Base-by-base conservation (phyloP, 2,113 vertebrate genomes). In the Upupa epops region DNA sequence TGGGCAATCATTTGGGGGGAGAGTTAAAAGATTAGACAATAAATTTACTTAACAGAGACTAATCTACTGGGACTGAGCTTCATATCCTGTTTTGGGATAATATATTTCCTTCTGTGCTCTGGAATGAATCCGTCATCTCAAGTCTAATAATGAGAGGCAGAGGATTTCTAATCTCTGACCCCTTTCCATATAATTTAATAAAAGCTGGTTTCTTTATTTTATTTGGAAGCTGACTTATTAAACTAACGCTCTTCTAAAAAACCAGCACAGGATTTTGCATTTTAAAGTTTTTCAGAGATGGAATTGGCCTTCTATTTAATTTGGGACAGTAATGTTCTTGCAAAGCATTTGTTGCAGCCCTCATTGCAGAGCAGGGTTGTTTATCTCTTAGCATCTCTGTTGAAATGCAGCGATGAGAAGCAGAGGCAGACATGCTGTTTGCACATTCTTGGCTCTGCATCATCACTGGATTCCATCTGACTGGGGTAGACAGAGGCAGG, bases 81-180 rank as follows among this genome's bases (percentile, higher is more conserved):
- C 97, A 98, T 98, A 98, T 98, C 98, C 98, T 98, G 97, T 98
- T 98, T 97, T 97, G 94, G 96, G 97, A 96, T 98, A 97, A 98
- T 97, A 97, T 97, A 97, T 98, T 98, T 98, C 96, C 96, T 96
- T 97, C 94, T 97, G 97, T 96, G 97, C 96, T 98, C 98, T 98
- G 98, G 97, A 97, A 97, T 97, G 97, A 98, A 96, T 98, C 97
- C 97, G 97, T 97, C 97, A 97, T 97, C 97, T 94, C 93, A 92
- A 93, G 95, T 94, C 95, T 98, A 98, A 98, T 98, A 97, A 97
- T 96, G 97, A 98, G 96, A 97, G 97, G 96, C 97, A 97, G 97
- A 21, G 95, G 94, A 97, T 97, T 97, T 98, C 97, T 97, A 98
- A 98, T 97, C 97, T 97, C 97, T 98, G 98, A 97, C 96, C 97